A percentile compares a stretch with the other conserved stretches of the same genome.
These are phyloP conservation scores for Petrocephalus zakoni DNA, from an alignment of 2,113 vertebrate genomes.

Conservation along the genomic window DNA sequence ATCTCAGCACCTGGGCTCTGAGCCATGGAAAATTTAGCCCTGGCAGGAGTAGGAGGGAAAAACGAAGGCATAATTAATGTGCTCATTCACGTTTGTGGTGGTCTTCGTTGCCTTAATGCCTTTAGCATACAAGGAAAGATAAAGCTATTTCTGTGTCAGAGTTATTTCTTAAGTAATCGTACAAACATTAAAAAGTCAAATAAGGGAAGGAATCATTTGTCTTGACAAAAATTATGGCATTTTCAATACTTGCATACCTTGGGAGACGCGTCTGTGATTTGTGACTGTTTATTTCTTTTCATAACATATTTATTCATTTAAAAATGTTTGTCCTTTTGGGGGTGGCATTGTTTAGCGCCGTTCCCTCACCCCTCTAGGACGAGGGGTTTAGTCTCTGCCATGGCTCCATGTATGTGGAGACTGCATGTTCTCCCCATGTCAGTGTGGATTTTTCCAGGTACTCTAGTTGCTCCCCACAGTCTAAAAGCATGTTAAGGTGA, in stretches of 20 bases:
- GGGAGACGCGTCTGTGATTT: background rate
- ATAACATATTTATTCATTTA: background rate
- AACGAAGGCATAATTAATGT: constrained; percentile 48
- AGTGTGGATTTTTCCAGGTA: background rate
- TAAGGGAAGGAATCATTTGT: constrained; percentile 9
- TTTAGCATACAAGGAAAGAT: constrained; percentile 49
- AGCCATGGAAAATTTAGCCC: constrained; percentile 66
- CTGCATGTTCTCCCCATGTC: background rate
- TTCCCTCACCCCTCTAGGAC: background rate
- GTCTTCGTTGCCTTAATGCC: constrained; percentile 51
- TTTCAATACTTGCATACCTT: background rate
- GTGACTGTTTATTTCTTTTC: background rate
- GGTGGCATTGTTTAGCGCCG: background rate
- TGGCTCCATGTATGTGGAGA: background rate
- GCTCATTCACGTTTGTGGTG: constrained; percentile 57
- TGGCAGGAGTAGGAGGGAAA: constrained; percentile 19
- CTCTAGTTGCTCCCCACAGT: background rate
- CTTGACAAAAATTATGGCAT: background rate
- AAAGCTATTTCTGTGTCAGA: constrained; percentile 22
- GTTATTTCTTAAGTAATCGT: constrained; percentile 18
- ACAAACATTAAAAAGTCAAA: constrained; percentile 19
- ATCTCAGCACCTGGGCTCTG: constrained; percentile 67
- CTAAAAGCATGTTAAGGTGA: background rate
- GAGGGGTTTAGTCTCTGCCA: background rate
- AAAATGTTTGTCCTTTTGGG: background rate